Percentiles rank a stretch among this genome's conserved stretches.
These are phyloP conservation scores for Phymastichus coffea DNA, from an alignment of 1,140 invertebrate species.

Conservation along the genomic window DNA sequence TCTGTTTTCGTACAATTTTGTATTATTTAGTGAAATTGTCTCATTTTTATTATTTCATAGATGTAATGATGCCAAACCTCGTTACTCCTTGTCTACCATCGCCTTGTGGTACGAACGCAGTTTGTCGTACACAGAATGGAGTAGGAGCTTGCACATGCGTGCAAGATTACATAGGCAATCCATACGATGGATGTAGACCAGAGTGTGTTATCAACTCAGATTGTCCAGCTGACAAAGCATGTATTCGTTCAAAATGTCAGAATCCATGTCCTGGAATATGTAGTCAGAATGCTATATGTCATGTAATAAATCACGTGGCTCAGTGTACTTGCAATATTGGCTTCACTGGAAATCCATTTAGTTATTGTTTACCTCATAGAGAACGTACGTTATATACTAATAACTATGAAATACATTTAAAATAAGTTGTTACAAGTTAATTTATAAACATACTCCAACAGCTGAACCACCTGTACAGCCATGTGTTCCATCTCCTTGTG, in stretches of 20 bases:
- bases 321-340: slow-evolving; percentile 51
- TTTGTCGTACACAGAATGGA: slow-evolving; percentile 53
- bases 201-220: slow-evolving; percentile 53
- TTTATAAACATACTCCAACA: slow-evolving; percentile 1
- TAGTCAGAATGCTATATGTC: slow-evolving; percentile 47
- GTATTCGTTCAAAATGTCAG: slow-evolving; percentile 50
- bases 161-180: slow-evolving; percentile 43
- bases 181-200: slow-evolving; percentile 49
- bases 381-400: background rate
- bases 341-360: slow-evolving; percentile 57
- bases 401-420: background rate
- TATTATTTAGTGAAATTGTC: no score
- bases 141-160: slow-evolving; percentile 58
- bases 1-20: slow-evolving; percentile 52
- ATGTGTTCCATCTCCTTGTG: slow-evolving; percentile 61
- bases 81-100: slow-evolving; percentile 66
- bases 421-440: background rate
- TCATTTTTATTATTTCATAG: background rate
- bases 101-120: slow-evolving; percentile 64
- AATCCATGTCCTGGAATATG: slow-evolving; percentile 49
- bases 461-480: slow-evolving; percentile 31
- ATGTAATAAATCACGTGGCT: slow-evolving; percentile 38
- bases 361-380: slow-evolving; percentile 31
- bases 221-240: slow-evolving; percentile 46
- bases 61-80: no score